Base-by-base conservation (phyloP, 1,140 invertebrate genomes). In the Tribolium madens region DNA sequence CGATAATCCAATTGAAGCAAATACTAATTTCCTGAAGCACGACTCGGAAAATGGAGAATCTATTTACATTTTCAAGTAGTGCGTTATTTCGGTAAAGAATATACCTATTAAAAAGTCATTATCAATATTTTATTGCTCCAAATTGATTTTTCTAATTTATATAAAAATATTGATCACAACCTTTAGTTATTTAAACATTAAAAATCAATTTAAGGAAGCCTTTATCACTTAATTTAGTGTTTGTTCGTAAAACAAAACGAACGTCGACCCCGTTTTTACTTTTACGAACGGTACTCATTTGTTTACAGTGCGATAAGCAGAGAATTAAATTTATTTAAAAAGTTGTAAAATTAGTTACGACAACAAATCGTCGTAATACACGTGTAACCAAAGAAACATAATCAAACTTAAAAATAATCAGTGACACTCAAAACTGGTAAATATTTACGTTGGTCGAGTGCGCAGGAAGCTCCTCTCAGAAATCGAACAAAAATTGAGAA, bases 101-200 rank as follows among this genome's bases (percentile, higher is more conserved):
- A n/a, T n/a, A 64, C 57, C 26, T 64, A 64, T 64, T 64, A 33
- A 64, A 64, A 33, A n/a, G 3, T 13, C 57, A 14, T 64, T 64
- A 33, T 64, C 57, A 64, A 64, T 64, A 64, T 64, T 64, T 64
- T 33, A 64, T 33, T 64, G 57, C 57, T 42, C 57, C 12, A 50
- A 72, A 72, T 72, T 50, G 70, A 72, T 72, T 72, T 26, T 12
- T 72, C 42, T 50, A 72, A 47, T 71, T 71, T 47, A 50, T 72
- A n/a, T n/a, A n/a, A n/a, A n/a, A n/a, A n/a, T n/a, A 72, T 64
- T 33, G 57, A 64, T 64, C 26, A 50, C 13, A 52, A 71, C 69
- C 69, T 72, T 72, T 52, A 72, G 70, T 72, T 72, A 72, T 72
- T 72, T 72, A 52, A 72, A 72, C 70, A 72, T 72, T 72, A 72